These are phyloP conservation scores for Chondrilla cf. caribensis DNA, from an alignment of 37 sponge, comb jelly and placozoan genomes.

Conservation along the genomic window DNA sequence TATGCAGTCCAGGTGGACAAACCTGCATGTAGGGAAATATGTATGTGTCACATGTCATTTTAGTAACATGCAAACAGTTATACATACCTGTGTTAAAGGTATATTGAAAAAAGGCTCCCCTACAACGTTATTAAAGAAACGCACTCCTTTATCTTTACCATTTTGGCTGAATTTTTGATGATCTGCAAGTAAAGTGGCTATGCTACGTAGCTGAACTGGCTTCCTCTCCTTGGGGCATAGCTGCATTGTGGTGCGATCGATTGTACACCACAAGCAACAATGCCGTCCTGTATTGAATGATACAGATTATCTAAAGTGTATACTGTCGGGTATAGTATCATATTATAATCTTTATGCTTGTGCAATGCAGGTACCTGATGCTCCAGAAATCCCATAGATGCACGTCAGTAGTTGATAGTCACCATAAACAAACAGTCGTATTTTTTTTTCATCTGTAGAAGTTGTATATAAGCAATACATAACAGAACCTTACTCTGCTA, in stretches of 20 bases:
- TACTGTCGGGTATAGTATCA: neutral
- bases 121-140: neutral
- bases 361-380: slow-evolving; percentile 26
- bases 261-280: slow-evolving; percentile 48
- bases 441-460: neutral
- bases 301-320: neutral
- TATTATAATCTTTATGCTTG: neutral
- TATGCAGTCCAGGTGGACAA: neutral
- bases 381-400: slow-evolving; percentile 46
- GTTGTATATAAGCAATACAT: neutral
- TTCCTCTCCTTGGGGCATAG: slow-evolving; percentile 13
- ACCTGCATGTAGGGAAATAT: neutral
- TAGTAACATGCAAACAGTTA: neutral
- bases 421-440: slow-evolving; percentile 37
- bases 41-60: neutral
- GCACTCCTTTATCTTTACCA: neutral
- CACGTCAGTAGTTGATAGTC: slow-evolving; percentile 55
- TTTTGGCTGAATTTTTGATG: neutral
- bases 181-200: neutral
- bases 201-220: neutral
- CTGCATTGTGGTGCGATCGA: slow-evolving; percentile 3
- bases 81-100: neutral
- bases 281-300: slow-evolving; percentile 30
- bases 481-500: neutral
- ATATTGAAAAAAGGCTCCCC: neutral